phyloP scores from a whole-genome alignment of 2,888 invertebrate species.

The Ochropleura leucogaster region DNA sequence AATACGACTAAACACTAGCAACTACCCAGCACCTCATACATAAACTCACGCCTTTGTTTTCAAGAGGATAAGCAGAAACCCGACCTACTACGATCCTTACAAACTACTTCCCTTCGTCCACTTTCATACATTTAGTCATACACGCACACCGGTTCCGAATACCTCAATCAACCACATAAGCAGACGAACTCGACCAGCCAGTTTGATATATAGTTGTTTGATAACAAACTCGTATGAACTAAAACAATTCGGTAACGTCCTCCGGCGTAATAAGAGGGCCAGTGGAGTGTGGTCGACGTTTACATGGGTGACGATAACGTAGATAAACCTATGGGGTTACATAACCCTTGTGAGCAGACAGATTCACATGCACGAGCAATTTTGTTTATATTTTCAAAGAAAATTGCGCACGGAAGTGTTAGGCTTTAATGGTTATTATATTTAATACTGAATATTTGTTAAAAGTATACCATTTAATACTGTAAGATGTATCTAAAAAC shows the following conservation, averaged over 20 bases:
- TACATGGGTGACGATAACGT: slow-evolving; percentile 26
- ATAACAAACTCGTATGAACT: slow-evolving; percentile 36
- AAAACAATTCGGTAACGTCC: slow-evolving; percentile 31
- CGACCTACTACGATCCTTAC: neutral
- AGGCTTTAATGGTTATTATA: neutral
- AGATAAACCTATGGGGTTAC: neutral
- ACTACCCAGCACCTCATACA: neutral
- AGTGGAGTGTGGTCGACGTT: slow-evolving; percentile 19
- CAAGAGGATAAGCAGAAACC: neutral
- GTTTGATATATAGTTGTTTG: too few relatives aligned
- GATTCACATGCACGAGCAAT: neutral
- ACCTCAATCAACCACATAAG: slow-evolving; percentile 20
- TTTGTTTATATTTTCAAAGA: neutral
- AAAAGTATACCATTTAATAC: too few relatives aligned
- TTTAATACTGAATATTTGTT: neutral
- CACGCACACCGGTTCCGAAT: neutral
- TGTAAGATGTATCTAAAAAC: too few relatives aligned
- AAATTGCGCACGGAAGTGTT: too few relatives aligned
- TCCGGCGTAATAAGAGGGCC: slow-evolving; percentile 15
- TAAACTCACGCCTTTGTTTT: neutral
- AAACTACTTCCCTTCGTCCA: neutral
- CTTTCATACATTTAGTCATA: neutral
- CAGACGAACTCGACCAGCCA: slow-evolving; percentile 8
- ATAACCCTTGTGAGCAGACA: slow-evolving; percentile 4
- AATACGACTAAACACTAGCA: neutral